These are phyloP conservation scores for Tetranychus urticae DNA, from an alignment of 1,140 invertebrate species.

Conservation along the genomic window DNA sequence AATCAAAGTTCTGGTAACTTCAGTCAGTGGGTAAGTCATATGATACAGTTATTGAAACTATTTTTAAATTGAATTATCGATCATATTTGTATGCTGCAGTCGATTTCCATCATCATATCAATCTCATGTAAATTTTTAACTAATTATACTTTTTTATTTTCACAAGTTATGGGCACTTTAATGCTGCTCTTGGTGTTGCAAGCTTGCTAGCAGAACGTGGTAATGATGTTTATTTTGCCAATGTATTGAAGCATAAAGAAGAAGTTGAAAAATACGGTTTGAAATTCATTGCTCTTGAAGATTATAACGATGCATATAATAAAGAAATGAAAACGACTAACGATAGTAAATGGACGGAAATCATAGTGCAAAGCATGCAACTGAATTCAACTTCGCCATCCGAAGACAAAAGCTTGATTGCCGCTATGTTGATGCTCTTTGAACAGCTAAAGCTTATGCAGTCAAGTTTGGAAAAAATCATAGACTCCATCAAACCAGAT, in stretches of 20 bases:
- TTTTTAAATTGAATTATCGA: no score
- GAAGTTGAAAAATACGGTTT: neutral
- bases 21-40: no score
- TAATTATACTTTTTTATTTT: no score
- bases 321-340: no score
- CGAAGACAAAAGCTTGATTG: neutral
- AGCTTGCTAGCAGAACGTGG: neutral
- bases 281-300: neutral
- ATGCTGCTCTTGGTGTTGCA: conserved; percentile 1
- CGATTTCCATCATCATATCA: no score
- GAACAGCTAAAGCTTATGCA: neutral
- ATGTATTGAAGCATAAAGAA: neutral
- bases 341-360: no score
- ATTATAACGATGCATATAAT: neutral
- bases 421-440: neutral
- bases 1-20: no score
- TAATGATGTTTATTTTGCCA: conserved; percentile 6
- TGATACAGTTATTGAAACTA: no score
- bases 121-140: no score
- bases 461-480: neutral
- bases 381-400: no score
- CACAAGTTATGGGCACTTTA: conserved; percentile 1
- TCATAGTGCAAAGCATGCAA: no score
- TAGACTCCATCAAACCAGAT: neutral
- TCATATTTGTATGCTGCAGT: no score